These are phyloP conservation scores for Tympanoctomys barrerae DNA, from an alignment of 2,797 vertebrate genomes.

Conservation along the genomic window DNA sequence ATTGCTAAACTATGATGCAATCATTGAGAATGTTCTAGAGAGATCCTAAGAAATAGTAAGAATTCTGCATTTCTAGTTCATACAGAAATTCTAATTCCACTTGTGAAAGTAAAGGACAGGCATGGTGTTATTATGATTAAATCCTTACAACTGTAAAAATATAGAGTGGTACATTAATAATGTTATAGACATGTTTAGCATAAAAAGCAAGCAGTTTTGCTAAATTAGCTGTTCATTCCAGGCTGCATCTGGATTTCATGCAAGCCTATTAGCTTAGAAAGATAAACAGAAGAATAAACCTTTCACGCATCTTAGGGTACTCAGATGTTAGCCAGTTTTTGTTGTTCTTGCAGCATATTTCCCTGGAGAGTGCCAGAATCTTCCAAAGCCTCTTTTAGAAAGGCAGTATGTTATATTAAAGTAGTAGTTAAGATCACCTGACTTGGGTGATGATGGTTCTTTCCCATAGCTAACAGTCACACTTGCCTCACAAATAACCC, in stretches of 20 bases:
- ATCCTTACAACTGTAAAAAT: slow-evolving; percentile 58
- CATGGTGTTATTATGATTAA: slow-evolving; percentile 73
- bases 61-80: slow-evolving; percentile 63
- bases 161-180: slow-evolving; percentile 66
- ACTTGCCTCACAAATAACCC: slow-evolving; percentile 76
- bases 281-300: slow-evolving; percentile 71
- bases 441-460: slow-evolving; percentile 76
- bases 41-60: slow-evolving; percentile 54
- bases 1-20: slow-evolving; percentile 69
- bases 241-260: slow-evolving; percentile 69
- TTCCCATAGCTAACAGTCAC: slow-evolving; percentile 78
- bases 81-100: slow-evolving; percentile 74
- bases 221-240: slow-evolving; percentile 67
- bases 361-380: slow-evolving; percentile 75
- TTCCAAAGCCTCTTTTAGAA: slow-evolving; percentile 77
- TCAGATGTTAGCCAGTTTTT: slow-evolving; percentile 72
- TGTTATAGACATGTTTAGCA: slow-evolving; percentile 68
- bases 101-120: slow-evolving; percentile 59
- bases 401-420: slow-evolving; percentile 81
- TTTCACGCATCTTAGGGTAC: slow-evolving; percentile 68
- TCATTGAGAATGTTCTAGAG: slow-evolving; percentile 52
- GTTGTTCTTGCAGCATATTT: slow-evolving; percentile 73
- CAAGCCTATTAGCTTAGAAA: slow-evolving; percentile 68
- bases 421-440: slow-evolving; percentile 78
- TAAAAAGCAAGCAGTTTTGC: slow-evolving; percentile 54